phyloP scores from a whole-genome alignment of 1,140 invertebrate species.

The Gonioctena quinquepunctata region DNA sequence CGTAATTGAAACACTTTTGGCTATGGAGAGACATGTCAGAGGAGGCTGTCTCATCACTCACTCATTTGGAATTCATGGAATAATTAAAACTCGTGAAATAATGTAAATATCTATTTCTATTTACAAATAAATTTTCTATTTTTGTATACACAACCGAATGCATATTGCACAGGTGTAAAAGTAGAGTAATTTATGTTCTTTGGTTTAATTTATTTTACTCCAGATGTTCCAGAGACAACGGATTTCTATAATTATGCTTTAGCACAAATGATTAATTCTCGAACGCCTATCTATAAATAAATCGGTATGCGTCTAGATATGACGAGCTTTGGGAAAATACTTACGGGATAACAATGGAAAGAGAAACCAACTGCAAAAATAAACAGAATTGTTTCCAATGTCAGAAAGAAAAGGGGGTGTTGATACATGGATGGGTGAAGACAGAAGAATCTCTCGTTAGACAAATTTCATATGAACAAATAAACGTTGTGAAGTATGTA shows the following conservation, averaged over 20 bases:
- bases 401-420: too few relatives aligned
- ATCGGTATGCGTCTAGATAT: background rate
- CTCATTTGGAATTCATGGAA: background rate
- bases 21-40: too few relatives aligned
- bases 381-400: background rate
- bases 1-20: too few relatives aligned
- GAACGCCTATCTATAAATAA: conserved; percentile 4
- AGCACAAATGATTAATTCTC: conserved; percentile 15
- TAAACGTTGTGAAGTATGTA: too few relatives aligned
- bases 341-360: background rate
- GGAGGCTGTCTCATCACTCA: too few relatives aligned
- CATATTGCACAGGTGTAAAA: conserved; percentile 12
- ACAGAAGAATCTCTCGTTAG: too few relatives aligned
- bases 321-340: background rate
- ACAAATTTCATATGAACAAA: too few relatives aligned
- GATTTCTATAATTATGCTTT: conserved; percentile 6
- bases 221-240: conserved; percentile 18
- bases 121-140: conserved; percentile 12
- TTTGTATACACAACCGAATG: background rate
- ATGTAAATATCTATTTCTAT: background rate
- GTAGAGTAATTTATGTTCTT: conserved; percentile 1
- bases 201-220: conserved; percentile 10
- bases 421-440: too few relatives aligned
- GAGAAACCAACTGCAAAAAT: background rate
- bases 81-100: background rate